These are phyloP conservation scores for Micrasema minimum DNA, from an alignment of 1,140 invertebrate genomes.

Conservation along the genomic window DNA sequence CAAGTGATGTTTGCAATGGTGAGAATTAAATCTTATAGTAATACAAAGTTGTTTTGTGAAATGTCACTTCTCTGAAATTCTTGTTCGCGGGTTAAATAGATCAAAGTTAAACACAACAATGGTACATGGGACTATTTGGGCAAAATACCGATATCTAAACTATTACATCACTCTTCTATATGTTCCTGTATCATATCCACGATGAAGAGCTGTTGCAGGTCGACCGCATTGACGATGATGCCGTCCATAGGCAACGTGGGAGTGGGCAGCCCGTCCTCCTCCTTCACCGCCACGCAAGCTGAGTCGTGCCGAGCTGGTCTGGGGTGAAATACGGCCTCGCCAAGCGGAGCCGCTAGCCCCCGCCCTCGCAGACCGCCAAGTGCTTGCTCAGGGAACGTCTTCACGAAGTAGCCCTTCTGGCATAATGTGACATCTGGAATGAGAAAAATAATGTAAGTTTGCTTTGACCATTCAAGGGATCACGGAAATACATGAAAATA, in stretches of 20 bases:
- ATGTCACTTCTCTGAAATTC: too few relatives aligned
- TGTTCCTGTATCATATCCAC: conserved; percentile 33
- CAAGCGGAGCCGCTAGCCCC: background rate
- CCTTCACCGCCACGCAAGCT: too few relatives aligned
- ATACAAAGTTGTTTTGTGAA: too few relatives aligned
- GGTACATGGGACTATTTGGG: too few relatives aligned
- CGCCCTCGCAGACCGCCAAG: conserved; percentile 7
- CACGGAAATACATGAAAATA: too few relatives aligned
- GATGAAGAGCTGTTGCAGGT: conserved; percentile 20
- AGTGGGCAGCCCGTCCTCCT: background rate
- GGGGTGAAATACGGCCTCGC: background rate
- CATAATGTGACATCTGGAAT: conserved; percentile 43
- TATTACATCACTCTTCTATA: conserved; percentile 25
- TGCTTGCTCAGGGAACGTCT: conserved; percentile 39
- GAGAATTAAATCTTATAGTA: too few relatives aligned
- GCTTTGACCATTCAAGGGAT: too few relatives aligned
- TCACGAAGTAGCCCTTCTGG: conserved; percentile 36
- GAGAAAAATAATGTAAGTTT: background rate
- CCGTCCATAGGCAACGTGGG: background rate
- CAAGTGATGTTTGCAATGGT: too few relatives aligned
- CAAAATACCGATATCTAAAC: too few relatives aligned
- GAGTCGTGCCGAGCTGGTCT: background rate
- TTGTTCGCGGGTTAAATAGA: too few relatives aligned
- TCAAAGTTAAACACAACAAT: too few relatives aligned
- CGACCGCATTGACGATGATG: background rate